These are phyloP conservation scores for Archivesica marissinica DNA, from an alignment of 1,140 invertebrate genomes.

Conservation along the genomic window DNA sequence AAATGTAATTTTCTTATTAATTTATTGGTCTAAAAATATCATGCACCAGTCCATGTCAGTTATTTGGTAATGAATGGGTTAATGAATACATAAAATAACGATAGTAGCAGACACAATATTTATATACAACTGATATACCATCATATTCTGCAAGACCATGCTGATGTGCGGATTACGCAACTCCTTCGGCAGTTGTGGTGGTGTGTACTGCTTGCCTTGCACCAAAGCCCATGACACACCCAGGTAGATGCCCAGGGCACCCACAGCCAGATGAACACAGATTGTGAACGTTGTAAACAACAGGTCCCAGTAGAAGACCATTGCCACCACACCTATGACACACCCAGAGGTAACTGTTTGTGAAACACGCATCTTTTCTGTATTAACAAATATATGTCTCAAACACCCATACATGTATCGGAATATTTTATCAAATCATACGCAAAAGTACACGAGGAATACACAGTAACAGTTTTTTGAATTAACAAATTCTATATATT, in stretches of 20 bases:
- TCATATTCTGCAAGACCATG: constrained; percentile 68
- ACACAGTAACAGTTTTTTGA: no score
- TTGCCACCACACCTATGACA: constrained; percentile 17
- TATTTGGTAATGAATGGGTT: no score
- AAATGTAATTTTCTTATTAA: no score
- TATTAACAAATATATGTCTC: no score
- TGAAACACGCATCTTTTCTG: constrained; percentile 8
- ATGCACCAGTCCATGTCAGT: no score
- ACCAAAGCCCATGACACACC: constrained; percentile 71
- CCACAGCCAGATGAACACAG: constrained; percentile 52
- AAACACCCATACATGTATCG: no score
- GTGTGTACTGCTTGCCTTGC: constrained; percentile 70
- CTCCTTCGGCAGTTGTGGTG: constrained; percentile 53
- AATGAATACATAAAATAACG: no score
- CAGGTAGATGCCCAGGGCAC: constrained; percentile 60
- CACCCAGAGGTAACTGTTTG: constrained; percentile 29
- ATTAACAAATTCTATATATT: no score
- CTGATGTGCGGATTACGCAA: constrained; percentile 46
- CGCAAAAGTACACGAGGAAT: no score
- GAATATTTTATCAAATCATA: no score
- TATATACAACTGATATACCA: constrained; percentile 63
- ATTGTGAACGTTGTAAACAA: constrained; percentile 58
- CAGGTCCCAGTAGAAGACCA: constrained; percentile 56
- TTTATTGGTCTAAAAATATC: no score
- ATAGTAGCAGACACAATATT: no score